Evolutionary conservation across 2,888 invertebrate species (phyloP), one percentile per base, ranked within the genome.

Genomic region (Agriotes lineatus): DNA sequence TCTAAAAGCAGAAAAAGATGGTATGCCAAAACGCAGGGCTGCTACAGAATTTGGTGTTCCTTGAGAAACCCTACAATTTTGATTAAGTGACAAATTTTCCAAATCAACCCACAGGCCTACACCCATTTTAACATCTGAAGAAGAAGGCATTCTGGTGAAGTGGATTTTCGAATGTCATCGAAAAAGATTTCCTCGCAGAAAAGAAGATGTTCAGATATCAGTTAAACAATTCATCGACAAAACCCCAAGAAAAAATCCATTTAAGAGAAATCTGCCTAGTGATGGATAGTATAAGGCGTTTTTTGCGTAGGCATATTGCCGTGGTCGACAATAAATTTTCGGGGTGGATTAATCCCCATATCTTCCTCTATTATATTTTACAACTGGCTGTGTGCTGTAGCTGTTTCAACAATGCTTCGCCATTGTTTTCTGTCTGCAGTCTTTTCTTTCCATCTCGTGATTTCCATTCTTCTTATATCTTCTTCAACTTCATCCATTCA

Each of bases 161-260:
- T 82, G 81, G 82, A 72, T 82, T 52, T 58, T 79, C 50, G 70
- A 76, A 25, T 72, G 75, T 60, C 57, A 72, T 48, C 72, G 69
- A 71, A 80, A 79, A 75, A 79, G 80, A 14, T 81, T 81, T 70
- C 81, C 81, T 12, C 72, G 71, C 58, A 65, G 69, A 62, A 74
- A 57, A 76, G 76, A 75, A 74, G 80, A 74, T 68, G 59, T 75
- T 10, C 74, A 73, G 59, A 9, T 59, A 10, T 61, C 59, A 2
- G 72, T 73, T 1, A 74, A 73, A 65, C 19, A 63, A 3, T 74
- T 76, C 69, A 64, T 75, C 37, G 74, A 73, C 33, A 63, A 72
- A 50, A 67, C 57, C 25, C 69, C 74, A 22, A 62, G 75, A 44
- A 67, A 65, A 0, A 79, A 76, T 72, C 76, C 78, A 59, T 73